Evolutionary conservation across 2,797 vertebrate genomes (phyloP).

Genomic region (Gymnothorax javanicus): DNA sequence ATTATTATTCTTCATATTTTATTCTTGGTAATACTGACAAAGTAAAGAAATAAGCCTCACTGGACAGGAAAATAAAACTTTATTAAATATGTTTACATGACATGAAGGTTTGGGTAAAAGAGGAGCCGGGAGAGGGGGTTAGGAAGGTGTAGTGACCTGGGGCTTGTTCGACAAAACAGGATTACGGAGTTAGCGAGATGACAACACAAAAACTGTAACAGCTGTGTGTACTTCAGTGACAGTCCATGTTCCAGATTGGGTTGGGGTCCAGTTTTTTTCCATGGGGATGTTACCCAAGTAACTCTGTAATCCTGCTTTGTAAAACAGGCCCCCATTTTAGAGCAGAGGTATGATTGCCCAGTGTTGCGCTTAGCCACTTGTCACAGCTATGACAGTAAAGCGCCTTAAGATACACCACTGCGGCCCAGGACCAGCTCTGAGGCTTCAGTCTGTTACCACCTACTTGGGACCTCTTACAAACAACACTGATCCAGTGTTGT

Average conservation of each 20-base stretch:
- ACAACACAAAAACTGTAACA: no score
- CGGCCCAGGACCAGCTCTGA: conserved; percentile 76
- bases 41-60: conserved; percentile 67
- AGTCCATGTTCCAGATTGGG: no score
- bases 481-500: conserved; percentile 80
- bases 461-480: conserved; percentile 80
- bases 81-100: conserved; percentile 86
- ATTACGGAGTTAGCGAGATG: no score
- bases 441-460: conserved; percentile 66
- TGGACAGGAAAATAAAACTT: conserved; percentile 84
- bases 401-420: conserved; percentile 74
- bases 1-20: conserved; percentile 39
- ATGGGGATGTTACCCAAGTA: no score
- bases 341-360: conserved; percentile 79
- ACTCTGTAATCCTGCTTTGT: no score
- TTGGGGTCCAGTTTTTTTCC: no score
- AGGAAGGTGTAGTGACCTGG: conserved; percentile 75
- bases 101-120: conserved; percentile 85
- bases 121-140: conserved; percentile 63
- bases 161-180: no score
- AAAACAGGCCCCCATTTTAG: conserved; percentile 69
- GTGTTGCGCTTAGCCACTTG: conserved; percentile 67
- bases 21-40: conserved; percentile 73
- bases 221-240: no score
- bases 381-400: conserved; percentile 61